Evolutionary conservation across 1,140 invertebrate genomes (phyloP).

Genomic region (Heliconius hermathena): DNA sequence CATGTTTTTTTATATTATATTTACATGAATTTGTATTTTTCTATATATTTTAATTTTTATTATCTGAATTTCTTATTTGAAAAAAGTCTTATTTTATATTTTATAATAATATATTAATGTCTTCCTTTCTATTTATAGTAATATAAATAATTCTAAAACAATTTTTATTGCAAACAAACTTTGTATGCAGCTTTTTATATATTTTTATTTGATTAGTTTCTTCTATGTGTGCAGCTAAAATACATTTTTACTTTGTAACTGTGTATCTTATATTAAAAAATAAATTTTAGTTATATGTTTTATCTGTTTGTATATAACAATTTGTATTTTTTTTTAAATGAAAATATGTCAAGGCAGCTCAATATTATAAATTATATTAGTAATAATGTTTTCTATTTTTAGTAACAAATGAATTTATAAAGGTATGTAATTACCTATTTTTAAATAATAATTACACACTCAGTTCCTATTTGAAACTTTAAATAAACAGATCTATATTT

Average conservation of each 20-base stretch:
- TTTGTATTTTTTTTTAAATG: neutral
- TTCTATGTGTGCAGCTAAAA: neutral
- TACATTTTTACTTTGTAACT: neutral
- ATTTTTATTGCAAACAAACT: too few species aligned
- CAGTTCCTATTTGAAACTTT: conserved; percentile 20
- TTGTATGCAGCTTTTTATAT: neutral
- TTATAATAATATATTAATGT: neutral
- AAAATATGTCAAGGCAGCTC: neutral
- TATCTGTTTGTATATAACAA: neutral
- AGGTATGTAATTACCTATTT: conserved; percentile 7
- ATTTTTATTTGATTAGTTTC: neutral
- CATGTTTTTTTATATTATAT: neutral
- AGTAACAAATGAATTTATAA: neutral
- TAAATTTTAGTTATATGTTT: neutral
- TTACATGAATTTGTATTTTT: neutral
- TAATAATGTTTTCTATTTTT: neutral
- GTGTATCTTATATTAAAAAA: neutral
- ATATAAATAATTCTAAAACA: too few species aligned
- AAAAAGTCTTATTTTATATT: neutral
- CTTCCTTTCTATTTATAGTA: too few species aligned
- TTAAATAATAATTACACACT: neutral
- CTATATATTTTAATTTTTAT: neutral
- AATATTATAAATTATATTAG: neutral
- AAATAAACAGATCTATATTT: neutral
- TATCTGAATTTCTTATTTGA: neutral